A percentile compares a stretch with the other conserved stretches of the same genome.
Conservation (phyloP, 2,113 vertebrate genomes). For the Misgurnus anguillicaudatus region DNA sequence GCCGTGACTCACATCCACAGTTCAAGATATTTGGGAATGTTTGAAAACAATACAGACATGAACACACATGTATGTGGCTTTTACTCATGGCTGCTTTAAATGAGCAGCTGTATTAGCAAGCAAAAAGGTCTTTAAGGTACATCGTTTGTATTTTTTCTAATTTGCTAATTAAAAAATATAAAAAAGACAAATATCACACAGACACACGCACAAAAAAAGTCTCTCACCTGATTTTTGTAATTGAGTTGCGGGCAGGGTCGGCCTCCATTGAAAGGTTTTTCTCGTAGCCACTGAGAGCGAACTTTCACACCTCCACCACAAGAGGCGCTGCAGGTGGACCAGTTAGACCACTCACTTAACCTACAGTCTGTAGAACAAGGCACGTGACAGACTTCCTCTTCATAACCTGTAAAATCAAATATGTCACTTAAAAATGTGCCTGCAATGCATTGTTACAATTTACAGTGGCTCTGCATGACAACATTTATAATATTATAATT, state of each 20-base stretch:
- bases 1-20: not conserved
- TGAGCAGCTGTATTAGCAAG: no score
- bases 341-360: slow-evolving; percentile 84
- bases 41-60: not conserved
- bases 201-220: not conserved
- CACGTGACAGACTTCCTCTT: slow-evolving; percentile 79
- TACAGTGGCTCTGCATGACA: no score
- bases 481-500: no score
- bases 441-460: no score
- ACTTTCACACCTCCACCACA: slow-evolving; percentile 82
- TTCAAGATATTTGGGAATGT: not conserved
- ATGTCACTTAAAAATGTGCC: no score
- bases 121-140: no score
- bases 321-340: slow-evolving; percentile 82
- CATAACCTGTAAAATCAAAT: slow-evolving; percentile 72
- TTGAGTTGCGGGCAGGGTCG: slow-evolving; percentile 85
- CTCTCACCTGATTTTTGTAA: slow-evolving; percentile 86
- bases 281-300: slow-evolving; percentile 83
- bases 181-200: no score
- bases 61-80: not conserved
- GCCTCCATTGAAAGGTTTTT: slow-evolving; percentile 87
- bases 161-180: no score
- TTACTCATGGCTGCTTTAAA: no score
- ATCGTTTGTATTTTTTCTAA: no score
- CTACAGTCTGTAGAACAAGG: slow-evolving; percentile 87